These are phyloP conservation scores for Paragorgia papillata DNA, from an alignment of 92 coral and sea anemone species.

Conservation along the genomic window DNA sequence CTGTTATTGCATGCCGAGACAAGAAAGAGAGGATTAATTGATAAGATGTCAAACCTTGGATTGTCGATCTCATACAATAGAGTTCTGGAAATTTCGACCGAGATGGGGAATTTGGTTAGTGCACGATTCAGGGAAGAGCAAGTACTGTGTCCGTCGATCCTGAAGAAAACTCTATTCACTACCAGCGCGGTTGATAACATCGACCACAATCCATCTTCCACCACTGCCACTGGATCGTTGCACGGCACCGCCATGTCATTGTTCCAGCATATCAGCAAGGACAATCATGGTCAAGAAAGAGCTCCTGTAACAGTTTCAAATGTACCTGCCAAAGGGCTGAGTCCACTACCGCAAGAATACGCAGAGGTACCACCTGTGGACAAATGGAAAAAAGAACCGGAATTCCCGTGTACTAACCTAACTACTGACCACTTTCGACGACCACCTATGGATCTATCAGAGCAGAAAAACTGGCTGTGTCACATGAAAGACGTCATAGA, in stretches of 20 bases:
- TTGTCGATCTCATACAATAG: slow-evolving; percentile 46
- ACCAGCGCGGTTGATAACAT: slow-evolving; percentile 65
- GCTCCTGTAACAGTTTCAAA: slow-evolving; percentile 12
- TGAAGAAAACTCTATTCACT: slow-evolving; percentile 49
- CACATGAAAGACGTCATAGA: slow-evolving; percentile 14
- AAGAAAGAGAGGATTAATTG: slow-evolving; percentile 41
- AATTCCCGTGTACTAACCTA: slow-evolving; percentile 18
- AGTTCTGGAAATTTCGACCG: slow-evolving; percentile 43
- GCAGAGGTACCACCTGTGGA: slow-evolving; percentile 54
- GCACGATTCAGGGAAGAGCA: slow-evolving; percentile 51
- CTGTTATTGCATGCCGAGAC: slow-evolving; percentile 46
- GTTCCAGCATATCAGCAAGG: slow-evolving; percentile 56
- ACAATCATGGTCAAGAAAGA: slow-evolving; percentile 43
- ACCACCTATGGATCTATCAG: slow-evolving; percentile 7
- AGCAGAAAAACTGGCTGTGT: slow-evolving; percentile 30
- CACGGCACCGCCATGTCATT: slow-evolving; percentile 66
- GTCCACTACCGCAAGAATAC: slow-evolving; percentile 49
- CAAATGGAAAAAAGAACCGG: slow-evolving; percentile 30
- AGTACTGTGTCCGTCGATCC: slow-evolving; percentile 62
- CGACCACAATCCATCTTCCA: slow-evolving; percentile 70
- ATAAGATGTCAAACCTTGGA: slow-evolving; percentile 42
- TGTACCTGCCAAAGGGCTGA: slow-evolving; percentile 39
- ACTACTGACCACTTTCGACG: slow-evolving; percentile 4
- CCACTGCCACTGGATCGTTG: slow-evolving; percentile 64
- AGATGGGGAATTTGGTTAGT: slow-evolving; percentile 37